Conservation (phyloP, 2,797 vertebrate species). For the Cynodonichthys magdalenae region DNA sequence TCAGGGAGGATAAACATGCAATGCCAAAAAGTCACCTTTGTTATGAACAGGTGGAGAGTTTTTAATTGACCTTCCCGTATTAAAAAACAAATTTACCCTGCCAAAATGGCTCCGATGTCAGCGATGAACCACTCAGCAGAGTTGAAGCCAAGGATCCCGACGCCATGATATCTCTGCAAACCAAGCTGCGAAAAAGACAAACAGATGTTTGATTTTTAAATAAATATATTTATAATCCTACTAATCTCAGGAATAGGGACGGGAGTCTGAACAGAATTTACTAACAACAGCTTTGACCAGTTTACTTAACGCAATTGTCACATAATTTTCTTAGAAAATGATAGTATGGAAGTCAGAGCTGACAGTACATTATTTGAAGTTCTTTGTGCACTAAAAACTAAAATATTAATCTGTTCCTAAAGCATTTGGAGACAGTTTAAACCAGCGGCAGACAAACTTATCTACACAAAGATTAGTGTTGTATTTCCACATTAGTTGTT, state of each 20-base stretch:
- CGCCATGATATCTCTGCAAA: conserved; percentile 88
- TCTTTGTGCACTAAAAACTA: background rate
- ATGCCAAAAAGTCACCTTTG: fast-evolving
- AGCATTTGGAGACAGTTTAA: background rate
- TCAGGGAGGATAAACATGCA: background rate
- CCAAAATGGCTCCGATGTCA: conserved; percentile 89
- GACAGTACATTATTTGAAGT: background rate
- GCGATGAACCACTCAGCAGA: conserved; percentile 90
- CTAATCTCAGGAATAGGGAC: background rate
- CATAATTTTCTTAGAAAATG: background rate
- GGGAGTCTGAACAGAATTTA: too few species aligned
- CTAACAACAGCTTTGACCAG: too few species aligned
- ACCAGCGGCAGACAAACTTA: background rate
- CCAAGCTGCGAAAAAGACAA: conserved; percentile 86
- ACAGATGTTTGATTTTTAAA: background rate
- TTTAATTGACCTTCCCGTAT: too few species aligned
- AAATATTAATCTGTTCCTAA: background rate
- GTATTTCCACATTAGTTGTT: background rate
- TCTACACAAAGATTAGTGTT: background rate
- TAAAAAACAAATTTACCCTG: conserved; percentile 84
- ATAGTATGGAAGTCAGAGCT: background rate
- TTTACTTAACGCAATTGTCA: background rate
- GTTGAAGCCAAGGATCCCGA: conserved; percentile 95
- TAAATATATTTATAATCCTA: background rate
- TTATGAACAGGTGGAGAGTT: background rate